Evolutionary conservation across 2,888 invertebrate species (phyloP), one percentile per base, ranked within the genome.

Genomic region (Lasioglossum lativentre): DNA sequence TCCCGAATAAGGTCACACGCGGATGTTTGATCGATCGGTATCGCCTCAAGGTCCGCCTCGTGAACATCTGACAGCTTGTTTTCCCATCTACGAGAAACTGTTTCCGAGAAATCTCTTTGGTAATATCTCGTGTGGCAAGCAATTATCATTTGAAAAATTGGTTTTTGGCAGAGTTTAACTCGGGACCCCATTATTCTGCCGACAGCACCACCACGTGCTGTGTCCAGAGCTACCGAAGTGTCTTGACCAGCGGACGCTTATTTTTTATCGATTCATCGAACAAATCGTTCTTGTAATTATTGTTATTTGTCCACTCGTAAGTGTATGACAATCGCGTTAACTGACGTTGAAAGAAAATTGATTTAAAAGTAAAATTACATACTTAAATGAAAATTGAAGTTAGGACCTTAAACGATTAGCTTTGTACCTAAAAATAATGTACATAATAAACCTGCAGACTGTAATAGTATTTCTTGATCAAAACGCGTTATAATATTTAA

Each of bases 1-100:
- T 45, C 2, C 19, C 71, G 27, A 72, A 78, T 70, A 75, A 78
- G 75, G 59, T 78, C 85, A 30, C 85, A 30, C 42, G 16, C 63
- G 71, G 63, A 23, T 34, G 66, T 73, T 38, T 19, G n/a, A 40
- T 40, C n/a, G 40, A 74, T 34, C 14, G n/a, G 73, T 30, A 27
- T 59, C n/a, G 27, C 40, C 19, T 45, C 56, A 75, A 75, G 75
- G 75, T 38, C 56, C n/a, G 34, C n/a, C 56, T 30, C 47, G 52
- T 45, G 27, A 72, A 23, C 34, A 14, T 30, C 34, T 6, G 34
- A 16, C 38, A 45, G 19, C 38, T 42, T 19, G 10, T 34, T 52
- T 34, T 14, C 19, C 42, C 42, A 6, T 42, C 42, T 16, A 71
- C 16, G 27, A 71, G 16, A 63, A 82, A 81, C 72, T 42, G 47